Evolutionary conservation across 2,113 vertebrate genomes (phyloP).

Genomic region (Engraulis encrasicolus): DNA sequence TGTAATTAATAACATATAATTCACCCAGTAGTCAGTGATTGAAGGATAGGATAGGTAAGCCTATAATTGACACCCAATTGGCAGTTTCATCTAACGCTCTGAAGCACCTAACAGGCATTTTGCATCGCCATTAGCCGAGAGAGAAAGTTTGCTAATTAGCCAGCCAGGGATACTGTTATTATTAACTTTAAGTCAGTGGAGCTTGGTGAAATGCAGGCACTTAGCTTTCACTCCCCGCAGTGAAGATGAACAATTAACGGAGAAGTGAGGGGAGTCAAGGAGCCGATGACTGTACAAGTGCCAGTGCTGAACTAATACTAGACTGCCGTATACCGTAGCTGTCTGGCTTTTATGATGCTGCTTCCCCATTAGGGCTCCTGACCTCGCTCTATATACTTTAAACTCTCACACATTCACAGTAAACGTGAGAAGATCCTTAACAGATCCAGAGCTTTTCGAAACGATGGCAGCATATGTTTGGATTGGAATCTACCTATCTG

Average conservation of each 20-base stretch:
- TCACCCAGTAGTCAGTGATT: neutral
- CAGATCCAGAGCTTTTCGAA: neutral
- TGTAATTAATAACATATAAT: too few species aligned
- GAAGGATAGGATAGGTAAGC: neutral
- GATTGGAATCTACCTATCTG: too few species aligned
- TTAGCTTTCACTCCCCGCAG: neutral
- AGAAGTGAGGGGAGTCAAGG: neutral
- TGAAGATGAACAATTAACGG: slow-evolving; percentile 9
- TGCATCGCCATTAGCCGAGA: neutral
- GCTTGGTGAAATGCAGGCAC: neutral
- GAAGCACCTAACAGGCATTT: neutral
- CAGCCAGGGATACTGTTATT: neutral
- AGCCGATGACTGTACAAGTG: neutral
- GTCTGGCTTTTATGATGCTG: neutral
- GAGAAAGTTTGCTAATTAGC: neutral
- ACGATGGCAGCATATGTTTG: neutral
- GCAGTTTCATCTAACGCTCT: neutral
- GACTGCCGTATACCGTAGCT: too few species aligned
- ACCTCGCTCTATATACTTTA: neutral
- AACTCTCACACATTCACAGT: neutral
- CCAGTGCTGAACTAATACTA: too few species aligned
- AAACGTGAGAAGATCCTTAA: neutral
- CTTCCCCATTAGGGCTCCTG: neutral
- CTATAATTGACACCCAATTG: neutral
- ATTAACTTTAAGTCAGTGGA: slow-evolving; percentile 11